Evolutionary conservation across 1,140 invertebrate genomes (phyloP), one percentile per base, ranked within the genome.

Genomic region (Pseudobourletiella spinata): DNA sequence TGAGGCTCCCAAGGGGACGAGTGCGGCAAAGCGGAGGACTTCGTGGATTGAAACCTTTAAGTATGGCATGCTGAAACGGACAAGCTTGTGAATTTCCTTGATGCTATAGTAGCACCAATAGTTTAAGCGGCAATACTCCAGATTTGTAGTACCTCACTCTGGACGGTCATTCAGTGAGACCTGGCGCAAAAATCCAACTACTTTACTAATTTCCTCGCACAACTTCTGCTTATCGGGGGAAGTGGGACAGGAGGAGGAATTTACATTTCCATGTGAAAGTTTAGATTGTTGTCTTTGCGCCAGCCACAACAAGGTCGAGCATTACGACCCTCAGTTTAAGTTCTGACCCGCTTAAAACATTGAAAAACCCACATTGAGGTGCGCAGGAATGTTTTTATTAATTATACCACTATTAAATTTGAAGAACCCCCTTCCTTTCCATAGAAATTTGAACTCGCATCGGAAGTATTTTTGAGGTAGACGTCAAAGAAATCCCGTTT

Each of bases 261-360:
- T n/a, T n/a, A n/a, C n/a, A 75, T 1, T 82, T 78, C 74, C 89
- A 87, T 59, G 84, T 81, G 2, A 91, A 70, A 0, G 84, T 82
- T 25, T 79, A 82, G 35, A 85, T 81, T 0, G 87, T 90, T 0
- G 88, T 91, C 44, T 80, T 78, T 1, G 44, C 44, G 1, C 61
- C 61, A 32, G 54, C 61, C 6, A 42, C 30, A 50, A 63, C 26
- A n/a, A 54, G 2, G 30, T 54, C 59, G 3, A 59, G 15, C 42
- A 43, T 18, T 0, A 60, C 14, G 26, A 60, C 28, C 16, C 28
- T 26, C 24, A 54, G 22, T 20, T 54, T 14, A 24, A 54, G 28
- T 6, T 54, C 22, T 30, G 29, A 26, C 14, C n/a, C n/a, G n/a
- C 4, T 24, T 11, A 14, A 54, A 14, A 54, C 22, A 48, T 48